Evolutionary conservation across 1,140 invertebrate species (phyloP), one percentile per base, ranked within the genome.

Genomic region (Caenorhabditis latens): DNA sequence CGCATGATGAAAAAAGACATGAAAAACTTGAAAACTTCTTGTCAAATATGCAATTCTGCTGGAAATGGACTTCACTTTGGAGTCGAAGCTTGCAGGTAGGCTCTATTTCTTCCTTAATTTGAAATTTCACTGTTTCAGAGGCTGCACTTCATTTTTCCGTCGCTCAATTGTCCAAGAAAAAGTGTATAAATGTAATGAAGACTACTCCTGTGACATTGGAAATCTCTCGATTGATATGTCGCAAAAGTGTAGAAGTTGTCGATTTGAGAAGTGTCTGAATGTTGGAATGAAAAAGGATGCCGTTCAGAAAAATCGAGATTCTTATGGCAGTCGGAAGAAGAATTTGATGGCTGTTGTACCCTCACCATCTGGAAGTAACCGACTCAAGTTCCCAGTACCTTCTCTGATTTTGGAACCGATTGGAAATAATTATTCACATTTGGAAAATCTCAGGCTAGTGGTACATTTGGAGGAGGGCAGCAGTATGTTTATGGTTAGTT

Each of bases 111-210:
- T 16, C 4, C 14, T 19, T 19, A 11, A 1, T 8, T n/a, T 14
- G 9, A 16, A 19, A 11, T 24, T 5, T 1, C 19, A 71, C 19
- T 16, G 2, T 71, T 71, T 71, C 65, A 71, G 65, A 71, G 65
- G 65, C 4, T 71, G 65, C 42, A 71, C 65, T n/a, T 71, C 65
- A 71, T 71, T 71, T 19, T 71, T 71, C 65, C 65, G 65, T n/a
- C 9, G 65, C 4, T 16, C 65, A 0, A 46, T 71, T 19, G 65
- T 71, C 13, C 65, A 71, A 46, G 65, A 71, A 14, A 71, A 71
- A 19, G 8, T 16, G 4, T 71, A 71, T 46, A 6, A 9, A n/a
- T 71, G 65, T 9, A 43, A 71, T 46, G 40, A 16, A n/a, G 65
- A 71, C 46, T 40, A 43, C 0, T 32, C 40, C 7, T 71, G 65